Percentiles rank a stretch among this genome's conserved stretches.
These are phyloP conservation scores for Synanthedon tipuliformis DNA, from an alignment of 2,888 invertebrate species.

Conservation along the genomic window DNA sequence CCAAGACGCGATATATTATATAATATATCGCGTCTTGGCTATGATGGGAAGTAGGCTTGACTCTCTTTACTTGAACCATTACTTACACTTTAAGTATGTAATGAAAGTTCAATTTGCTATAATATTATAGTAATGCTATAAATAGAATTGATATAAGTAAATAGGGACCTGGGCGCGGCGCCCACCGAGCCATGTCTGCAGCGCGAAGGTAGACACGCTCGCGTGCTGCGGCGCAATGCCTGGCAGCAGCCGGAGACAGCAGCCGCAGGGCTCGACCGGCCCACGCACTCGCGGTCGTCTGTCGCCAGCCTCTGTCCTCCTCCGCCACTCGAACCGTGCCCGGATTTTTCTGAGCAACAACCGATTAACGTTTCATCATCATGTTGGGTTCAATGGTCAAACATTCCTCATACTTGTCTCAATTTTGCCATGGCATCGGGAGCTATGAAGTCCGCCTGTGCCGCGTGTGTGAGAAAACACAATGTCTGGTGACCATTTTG, in stretches of 20 bases:
- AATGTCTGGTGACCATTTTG: conserved; percentile 89
- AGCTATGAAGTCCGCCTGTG: conserved; percentile 93
- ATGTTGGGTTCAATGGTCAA: background rate
- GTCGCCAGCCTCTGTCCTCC: conserved; percentile 87
- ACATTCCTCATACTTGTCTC: conserved; percentile 74
- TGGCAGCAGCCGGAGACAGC: conserved; percentile 76
- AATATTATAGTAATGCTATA: too few species aligned
- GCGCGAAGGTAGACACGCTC: conserved; percentile 82
- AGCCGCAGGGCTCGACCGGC: conserved; percentile 77
- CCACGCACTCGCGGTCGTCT: conserved; percentile 85
- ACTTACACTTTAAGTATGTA: too few species aligned
- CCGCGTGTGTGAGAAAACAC: conserved; percentile 91
- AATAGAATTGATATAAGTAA: background rate
- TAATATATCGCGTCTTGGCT: too few species aligned
- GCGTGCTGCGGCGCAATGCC: conserved; percentile 82
- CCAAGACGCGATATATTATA: too few species aligned
- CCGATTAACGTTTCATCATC: background rate
- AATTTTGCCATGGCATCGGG: conserved; percentile 97
- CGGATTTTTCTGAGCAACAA: conserved; percentile 73
- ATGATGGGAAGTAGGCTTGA: too few species aligned
- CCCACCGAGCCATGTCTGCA: conserved; percentile 84
- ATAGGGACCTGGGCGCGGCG: conserved; percentile 77
- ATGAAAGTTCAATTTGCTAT: too few species aligned
- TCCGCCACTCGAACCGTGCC: conserved; percentile 90
- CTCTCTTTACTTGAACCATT: too few species aligned